phyloP scores from a whole-genome alignment of 2,113 vertebrate genomes.

The Microcebus jonahi region DNA sequence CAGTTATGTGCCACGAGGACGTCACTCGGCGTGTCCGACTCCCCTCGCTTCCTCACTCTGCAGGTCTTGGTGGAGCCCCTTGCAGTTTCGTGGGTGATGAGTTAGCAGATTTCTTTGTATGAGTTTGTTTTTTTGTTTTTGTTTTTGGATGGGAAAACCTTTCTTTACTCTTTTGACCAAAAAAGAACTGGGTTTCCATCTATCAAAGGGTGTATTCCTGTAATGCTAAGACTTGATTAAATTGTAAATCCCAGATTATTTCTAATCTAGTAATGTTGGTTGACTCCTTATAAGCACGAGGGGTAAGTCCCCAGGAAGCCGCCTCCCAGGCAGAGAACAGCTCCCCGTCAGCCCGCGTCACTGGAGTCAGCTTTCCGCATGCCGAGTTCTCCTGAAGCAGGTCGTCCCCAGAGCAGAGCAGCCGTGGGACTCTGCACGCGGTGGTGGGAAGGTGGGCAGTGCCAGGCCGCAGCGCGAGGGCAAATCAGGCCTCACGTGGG shows the following conservation, averaged over 20 bases:
- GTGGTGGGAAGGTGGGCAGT: neutral
- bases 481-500: neutral
- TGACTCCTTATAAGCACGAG: neutral
- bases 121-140: neutral
- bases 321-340: neutral
- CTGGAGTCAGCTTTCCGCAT: neutral
- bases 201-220: neutral
- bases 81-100: neutral
- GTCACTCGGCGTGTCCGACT: fast-evolving
- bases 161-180: neutral
- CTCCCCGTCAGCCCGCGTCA: fast-evolving
- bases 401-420: fast-evolving
- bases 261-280: neutral
- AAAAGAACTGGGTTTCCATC: neutral
- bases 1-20: fast-evolving
- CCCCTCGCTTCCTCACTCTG: neutral
- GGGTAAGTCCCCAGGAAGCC: neutral
- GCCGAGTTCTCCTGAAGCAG: fast-evolving
- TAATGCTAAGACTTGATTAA: neutral
- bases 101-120: neutral
- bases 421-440: too few species aligned
- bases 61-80: fast-evolving
- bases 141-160: neutral
- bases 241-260: neutral
- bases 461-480: neutral